Base-by-base conservation (phyloP, 1,140 invertebrate species). In the Trichonephila inaurata region DNA sequence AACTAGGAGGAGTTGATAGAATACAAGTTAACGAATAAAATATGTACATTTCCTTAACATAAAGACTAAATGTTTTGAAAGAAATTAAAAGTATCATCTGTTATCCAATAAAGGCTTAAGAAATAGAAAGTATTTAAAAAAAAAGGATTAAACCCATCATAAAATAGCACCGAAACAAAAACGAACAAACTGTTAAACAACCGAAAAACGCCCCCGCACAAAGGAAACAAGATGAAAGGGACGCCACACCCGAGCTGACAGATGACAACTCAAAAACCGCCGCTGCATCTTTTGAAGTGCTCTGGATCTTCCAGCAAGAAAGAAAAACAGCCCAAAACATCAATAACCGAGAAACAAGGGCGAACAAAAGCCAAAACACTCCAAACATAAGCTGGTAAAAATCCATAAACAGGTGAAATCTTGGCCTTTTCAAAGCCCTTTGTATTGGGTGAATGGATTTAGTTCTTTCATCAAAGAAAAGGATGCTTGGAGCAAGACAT, bases 341-440 rank as follows among this genome's bases (percentile, higher is more conserved):
- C 69, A 77, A 77, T 77, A 77, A 28, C 69, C 69, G 69, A n/a
- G n/a, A 77, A 77, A 77, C 69, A 77, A 24, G 28, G 12, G 24
- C 14, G 28, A 33, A 28, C 24, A 28, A 77, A 77, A 77, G 28
- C 8, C 10, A 18, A 40, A 64, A 64, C 62, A 64, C 62, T 19
- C 62, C 12, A 16, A 33, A 28, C 69, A 77, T 14, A 24, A 12
- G 5, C 24, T 24, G 66, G 24, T 24, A 69, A 24, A 69, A 69
- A 77, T 77, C 72, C 72, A 77, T 77, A 77, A 77, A 77, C 72
- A 77, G 33, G 72, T 77, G 72, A 77, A 77, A 77, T 77, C 72
- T 77, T 40, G 28, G 10, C 33, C 33, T 28, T 24, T 18, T 28
- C 1, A 24, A 77, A 33, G 14, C 72, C 33, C 33, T 77, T 77